Conservation (phyloP, 2,113 vertebrate genomes). For the Pholis gunnellus region DNA sequence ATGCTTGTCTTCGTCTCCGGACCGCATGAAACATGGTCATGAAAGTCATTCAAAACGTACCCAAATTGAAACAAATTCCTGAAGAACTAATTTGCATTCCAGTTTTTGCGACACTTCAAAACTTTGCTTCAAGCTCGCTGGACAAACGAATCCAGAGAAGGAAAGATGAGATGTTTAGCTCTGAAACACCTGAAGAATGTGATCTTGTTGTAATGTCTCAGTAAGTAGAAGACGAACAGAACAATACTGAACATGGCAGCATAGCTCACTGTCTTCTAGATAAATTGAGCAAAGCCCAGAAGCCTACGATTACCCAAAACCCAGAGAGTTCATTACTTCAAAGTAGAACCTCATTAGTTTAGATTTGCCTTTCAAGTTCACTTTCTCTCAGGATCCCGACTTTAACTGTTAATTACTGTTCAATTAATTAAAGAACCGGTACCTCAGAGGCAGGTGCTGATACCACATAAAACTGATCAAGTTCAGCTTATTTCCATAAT, state of each 20-base stretch:
- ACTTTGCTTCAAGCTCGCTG: too few species aligned
- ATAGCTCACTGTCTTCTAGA: constrained; percentile 54
- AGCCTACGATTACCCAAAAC: constrained; percentile 72
- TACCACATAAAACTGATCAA: constrained; percentile 64
- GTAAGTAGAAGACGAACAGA: constrained; percentile 25
- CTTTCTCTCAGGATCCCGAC: constrained; percentile 72
- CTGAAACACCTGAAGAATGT: neutral
- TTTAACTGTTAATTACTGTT: constrained; percentile 79
- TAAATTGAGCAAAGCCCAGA: constrained; percentile 64
- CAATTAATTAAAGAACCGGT: constrained; percentile 72
- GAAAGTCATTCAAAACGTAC: neutral
- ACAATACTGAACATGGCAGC: constrained; percentile 25
- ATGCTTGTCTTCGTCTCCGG: neutral
- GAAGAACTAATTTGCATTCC: too few species aligned
- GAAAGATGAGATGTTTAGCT: neutral
- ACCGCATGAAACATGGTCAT: neutral
- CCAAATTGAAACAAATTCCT: too few species aligned
- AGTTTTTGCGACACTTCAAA: too few species aligned
- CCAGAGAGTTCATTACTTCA: constrained; percentile 78
- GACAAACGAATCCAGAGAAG: neutral
- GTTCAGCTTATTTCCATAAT: constrained; percentile 67
- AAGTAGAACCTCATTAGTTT: constrained; percentile 80
- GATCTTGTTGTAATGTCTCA: neutral
- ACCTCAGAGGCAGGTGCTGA: constrained; percentile 79
- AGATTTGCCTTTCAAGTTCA: constrained; percentile 79